A percentile compares a stretch with the other conserved stretches of the same genome.
phyloP scores from a whole-genome alignment of 2,797 vertebrate genomes.

The Esox masquinongy region DNA sequence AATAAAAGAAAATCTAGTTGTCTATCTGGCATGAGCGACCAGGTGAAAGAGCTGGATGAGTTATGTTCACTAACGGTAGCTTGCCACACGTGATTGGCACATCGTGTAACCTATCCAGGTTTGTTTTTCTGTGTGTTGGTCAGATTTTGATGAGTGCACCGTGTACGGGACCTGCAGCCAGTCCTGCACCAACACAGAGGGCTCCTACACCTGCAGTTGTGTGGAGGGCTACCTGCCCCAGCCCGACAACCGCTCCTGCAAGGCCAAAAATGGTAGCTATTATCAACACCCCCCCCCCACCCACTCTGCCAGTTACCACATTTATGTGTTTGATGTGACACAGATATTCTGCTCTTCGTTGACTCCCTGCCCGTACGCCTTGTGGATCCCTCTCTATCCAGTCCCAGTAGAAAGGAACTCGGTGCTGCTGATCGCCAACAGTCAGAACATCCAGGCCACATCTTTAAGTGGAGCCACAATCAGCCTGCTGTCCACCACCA shows the following conservation, averaged over 20 bases:
- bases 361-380: neutral
- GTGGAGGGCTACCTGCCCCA: constrained; percentile 94
- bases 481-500: constrained; percentile 87
- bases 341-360: neutral
- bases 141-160: constrained; percentile 93
- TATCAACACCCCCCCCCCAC: neutral
- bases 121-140: constrained; percentile 20
- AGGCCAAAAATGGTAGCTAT: constrained; percentile 90
- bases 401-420: constrained; percentile 94
- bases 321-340: neutral
- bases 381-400: constrained; percentile 49
- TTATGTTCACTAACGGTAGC: neutral
- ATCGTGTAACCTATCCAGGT: neutral
- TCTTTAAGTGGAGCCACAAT: constrained; percentile 86
- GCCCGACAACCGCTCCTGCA: constrained; percentile 96
- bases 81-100: neutral
- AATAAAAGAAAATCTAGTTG: neutral
- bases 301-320: neutral
- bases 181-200: constrained; percentile 88
- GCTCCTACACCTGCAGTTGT: constrained; percentile 91
- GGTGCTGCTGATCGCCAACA: constrained; percentile 92
- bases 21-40: neutral
- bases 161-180: constrained; percentile 96
- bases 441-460: constrained; percentile 94
- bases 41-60: neutral